Evolutionary conservation across 2,888 invertebrate species (phyloP).

Genomic region (Xestoiulus laeticollis): DNA sequence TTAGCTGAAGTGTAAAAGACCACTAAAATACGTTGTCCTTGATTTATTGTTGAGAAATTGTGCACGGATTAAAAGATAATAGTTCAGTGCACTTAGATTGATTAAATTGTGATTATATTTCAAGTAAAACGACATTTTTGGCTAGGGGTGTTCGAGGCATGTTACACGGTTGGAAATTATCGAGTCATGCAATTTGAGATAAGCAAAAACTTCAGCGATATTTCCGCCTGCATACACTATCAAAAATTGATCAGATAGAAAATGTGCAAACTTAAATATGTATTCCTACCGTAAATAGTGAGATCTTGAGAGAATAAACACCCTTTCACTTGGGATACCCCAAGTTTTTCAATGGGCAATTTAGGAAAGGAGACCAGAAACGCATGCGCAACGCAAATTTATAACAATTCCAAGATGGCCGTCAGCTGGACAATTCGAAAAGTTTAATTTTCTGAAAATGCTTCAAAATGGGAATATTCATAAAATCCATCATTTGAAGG

Average conservation of each 20-base stretch:
- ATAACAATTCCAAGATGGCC: background rate
- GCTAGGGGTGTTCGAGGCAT: background rate
- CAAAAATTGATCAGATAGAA: background rate
- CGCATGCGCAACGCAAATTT: slow-evolving; percentile 13
- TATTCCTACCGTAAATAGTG: slow-evolving; percentile 32
- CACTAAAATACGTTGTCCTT: background rate
- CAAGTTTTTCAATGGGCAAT: slow-evolving; percentile 23
- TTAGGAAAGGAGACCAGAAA: background rate
- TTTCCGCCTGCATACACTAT: background rate
- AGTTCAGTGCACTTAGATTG: background rate
- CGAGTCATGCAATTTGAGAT: background rate
- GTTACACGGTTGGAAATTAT: background rate
- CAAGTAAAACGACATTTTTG: background rate
- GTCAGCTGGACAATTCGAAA: background rate
- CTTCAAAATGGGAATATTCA: no score
- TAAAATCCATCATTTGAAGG: background rate
- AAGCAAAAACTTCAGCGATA: background rate
- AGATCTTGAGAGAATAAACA: slow-evolving; percentile 25
- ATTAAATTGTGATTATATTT: background rate
- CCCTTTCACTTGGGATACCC: slow-evolving; percentile 42
- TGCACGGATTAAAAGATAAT: background rate
- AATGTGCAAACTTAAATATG: background rate
- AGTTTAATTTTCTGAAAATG: background rate
- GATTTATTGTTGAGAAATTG: background rate
- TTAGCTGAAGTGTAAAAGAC: background rate